Base-by-base conservation (phyloP, 2,888 invertebrate genomes). In the Eulithis prunata region DNA sequence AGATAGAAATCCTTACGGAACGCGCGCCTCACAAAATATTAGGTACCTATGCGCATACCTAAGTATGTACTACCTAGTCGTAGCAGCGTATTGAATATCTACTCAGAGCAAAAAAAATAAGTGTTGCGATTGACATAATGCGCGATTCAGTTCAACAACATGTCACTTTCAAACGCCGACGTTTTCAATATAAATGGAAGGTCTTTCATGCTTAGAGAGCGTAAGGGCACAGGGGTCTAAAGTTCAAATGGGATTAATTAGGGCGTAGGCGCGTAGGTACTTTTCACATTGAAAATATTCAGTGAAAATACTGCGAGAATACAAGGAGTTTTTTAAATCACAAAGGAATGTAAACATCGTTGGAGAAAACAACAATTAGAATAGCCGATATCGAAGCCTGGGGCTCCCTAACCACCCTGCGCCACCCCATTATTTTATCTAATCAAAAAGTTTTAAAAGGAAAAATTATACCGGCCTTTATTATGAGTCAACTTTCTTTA, bases 371-470 rank as follows among this genome's bases (percentile, higher is more conserved):
- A 93, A 92, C 88, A 91, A 92, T 92, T 91, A 92, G 89, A 91
- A 91, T 89, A 86, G 85, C 87, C 87, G 89, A 91, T 93, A 92
- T 88, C 86, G 90, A 85, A 83, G 85, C 90, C 86, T 85, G 83
- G 84, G 82, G 90, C 87, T 74, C 85, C 74, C 76, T 73, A 74
- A 71, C 84, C 86, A 78, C 88, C 88, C 83, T 83, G 76, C 75
- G 76, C 88, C 92, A 88, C 93, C 92, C 93, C 89, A 90, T 91
- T 93, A 93, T 93, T 93, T 93, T 91, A 93, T 93, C 93, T 93
- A 93, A 93, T 93, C 93, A 93, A 93, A 93, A 93, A 93, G 91
- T 93, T 93, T 93, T 93, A 93, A 93, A 93, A 92, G 92, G 91
- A 93, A 93, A 93, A 93, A 93, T 93, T 93, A 93, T 93, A 85